These are phyloP conservation scores for Trachymyrmex septentrionalis DNA, from an alignment of 1,140 invertebrate species.

Conservation along the genomic window DNA sequence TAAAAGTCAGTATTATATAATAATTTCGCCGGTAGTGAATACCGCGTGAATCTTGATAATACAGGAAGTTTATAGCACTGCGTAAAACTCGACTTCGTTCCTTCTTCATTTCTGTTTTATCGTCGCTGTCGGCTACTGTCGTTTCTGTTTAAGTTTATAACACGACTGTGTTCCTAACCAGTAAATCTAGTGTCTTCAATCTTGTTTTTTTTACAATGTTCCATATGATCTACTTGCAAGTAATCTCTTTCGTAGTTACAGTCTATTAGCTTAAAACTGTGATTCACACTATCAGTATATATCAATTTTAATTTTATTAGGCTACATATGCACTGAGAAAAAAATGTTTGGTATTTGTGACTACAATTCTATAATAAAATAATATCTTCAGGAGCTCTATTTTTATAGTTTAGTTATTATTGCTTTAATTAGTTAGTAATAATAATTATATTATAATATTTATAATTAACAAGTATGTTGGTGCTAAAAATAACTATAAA, in stretches of 20 bases:
- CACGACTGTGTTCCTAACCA: background rate
- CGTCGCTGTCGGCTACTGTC: background rate
- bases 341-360: no score
- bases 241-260: background rate
- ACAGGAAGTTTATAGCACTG: constrained; percentile 40
- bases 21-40: constrained; percentile 28
- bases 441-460: no score
- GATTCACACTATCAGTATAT: background rate
- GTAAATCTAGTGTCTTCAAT: constrained; percentile 17
- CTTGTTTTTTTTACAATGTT: constrained; percentile 23
- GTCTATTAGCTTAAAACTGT: background rate
- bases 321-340: no score
- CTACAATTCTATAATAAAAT: no score
- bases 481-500: no score
- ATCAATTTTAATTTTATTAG: background rate
- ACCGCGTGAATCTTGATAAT: constrained; percentile 29
- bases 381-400: no score
- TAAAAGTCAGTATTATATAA: constrained; percentile 51
- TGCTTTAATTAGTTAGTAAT: no score
- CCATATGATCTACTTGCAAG: background rate
- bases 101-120: constrained; percentile 40
- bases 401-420: no score
- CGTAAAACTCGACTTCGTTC: constrained; percentile 42
- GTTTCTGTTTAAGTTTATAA: constrained; percentile 40
- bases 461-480: no score